Conservation (phyloP, 2,888 invertebrate genomes). For the Acleris laterana region DNA sequence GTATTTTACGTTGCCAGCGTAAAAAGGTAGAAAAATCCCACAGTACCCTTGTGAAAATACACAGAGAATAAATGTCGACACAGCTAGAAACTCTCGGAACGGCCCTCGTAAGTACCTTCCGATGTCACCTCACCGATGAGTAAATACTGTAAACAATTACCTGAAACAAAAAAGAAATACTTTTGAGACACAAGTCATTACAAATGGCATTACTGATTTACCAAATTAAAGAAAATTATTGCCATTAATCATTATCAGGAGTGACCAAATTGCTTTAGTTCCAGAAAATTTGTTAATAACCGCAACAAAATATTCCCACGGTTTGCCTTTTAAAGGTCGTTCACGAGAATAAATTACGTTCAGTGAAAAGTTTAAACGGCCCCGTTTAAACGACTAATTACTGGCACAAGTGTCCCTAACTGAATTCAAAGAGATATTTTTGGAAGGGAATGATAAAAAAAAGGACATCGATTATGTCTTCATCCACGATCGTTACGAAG, state of each 20-base stretch:
- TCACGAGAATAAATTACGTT: constrained; percentile 36
- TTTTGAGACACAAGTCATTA: background rate
- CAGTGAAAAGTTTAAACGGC: constrained; percentile 47
- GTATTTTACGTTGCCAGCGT: background rate
- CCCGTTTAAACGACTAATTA: constrained; percentile 49
- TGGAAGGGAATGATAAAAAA: constrained; percentile 27
- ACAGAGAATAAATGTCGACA: too few species aligned
- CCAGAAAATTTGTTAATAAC: constrained; percentile 24
- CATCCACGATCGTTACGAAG: constrained; percentile 32
- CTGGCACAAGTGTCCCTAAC: constrained; percentile 43
- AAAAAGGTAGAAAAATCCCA: too few species aligned
- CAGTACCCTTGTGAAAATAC: too few species aligned
- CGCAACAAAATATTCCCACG: constrained; percentile 19
- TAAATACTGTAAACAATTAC: background rate
- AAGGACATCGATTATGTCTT: constrained; percentile 34
- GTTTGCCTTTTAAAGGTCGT: constrained; percentile 14
- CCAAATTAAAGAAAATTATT: background rate
- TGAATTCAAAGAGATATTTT: constrained; percentile 38
- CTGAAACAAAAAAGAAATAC: background rate
- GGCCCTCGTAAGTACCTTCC: too few species aligned
- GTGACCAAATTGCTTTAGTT: constrained; percentile 45
- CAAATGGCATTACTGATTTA: background rate
- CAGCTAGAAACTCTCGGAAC: too few species aligned
- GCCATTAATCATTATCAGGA: constrained; percentile 25
- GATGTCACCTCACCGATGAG: too few species aligned